Percentiles rank a stretch among this genome's conserved stretches.
phyloP scores from a whole-genome alignment of 2,797 vertebrate genomes.

The Gambusia yucatana region DNA sequence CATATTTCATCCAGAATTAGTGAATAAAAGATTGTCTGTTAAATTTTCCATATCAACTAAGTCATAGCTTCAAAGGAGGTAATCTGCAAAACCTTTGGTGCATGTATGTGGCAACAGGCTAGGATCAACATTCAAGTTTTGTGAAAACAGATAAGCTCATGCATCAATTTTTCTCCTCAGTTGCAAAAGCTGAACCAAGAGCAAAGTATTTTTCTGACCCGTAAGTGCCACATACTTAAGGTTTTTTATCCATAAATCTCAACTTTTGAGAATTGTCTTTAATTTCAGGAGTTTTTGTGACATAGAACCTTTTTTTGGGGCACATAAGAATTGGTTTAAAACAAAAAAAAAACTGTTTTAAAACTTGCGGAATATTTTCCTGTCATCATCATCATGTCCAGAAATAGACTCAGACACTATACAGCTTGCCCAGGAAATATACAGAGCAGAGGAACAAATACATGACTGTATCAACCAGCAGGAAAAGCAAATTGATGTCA shows the following conservation, averaged over 20 bases:
- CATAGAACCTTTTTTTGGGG: background rate
- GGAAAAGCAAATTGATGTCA: constrained; percentile 36
- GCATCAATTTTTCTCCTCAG: background rate
- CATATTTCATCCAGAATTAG: background rate
- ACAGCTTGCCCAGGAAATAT: background rate
- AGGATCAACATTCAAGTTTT: background rate
- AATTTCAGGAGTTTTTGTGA: background rate
- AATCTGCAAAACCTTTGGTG: background rate
- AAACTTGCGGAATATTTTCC: background rate
- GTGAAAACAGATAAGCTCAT: background rate
- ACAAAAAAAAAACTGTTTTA: background rate
- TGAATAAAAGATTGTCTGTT: background rate
- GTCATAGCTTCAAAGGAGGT: background rate
- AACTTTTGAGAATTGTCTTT: background rate
- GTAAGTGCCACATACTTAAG: background rate
- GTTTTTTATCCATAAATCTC: background rate
- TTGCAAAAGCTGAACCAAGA: background rate
- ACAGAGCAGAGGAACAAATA: constrained; percentile 9
- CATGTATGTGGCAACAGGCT: background rate
- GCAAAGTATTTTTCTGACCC: background rate
- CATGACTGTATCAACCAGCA: constrained; percentile 17
- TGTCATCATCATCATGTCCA: background rate
- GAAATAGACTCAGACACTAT: constrained; percentile 16
- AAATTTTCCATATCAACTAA: background rate
- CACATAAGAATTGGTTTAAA: background rate